Evolutionary conservation across 2,888 invertebrate species (phyloP), one percentile per base, ranked within the genome.

Genomic region (Crematogaster levior): DNA sequence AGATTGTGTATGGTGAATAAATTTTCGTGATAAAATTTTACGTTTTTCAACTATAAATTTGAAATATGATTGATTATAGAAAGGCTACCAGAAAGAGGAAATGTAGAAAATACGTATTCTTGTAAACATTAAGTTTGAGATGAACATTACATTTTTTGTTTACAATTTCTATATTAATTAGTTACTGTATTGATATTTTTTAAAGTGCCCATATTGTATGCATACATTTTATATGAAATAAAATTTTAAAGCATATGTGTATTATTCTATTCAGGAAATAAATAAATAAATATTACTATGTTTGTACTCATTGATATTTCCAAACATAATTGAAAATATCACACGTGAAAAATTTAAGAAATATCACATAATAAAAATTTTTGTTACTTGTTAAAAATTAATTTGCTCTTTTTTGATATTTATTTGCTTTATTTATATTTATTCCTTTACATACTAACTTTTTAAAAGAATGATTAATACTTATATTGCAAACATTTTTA

Each of bases 261-360:
- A 43, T 40, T 27, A 73, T 43, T 18, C 34, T 53, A 56, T 73
- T n/a, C 30, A 60, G 9, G 48, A 51, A 51, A 58, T 73, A 73
- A 56, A 53, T 21, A 56, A 70, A 70, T 37, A 34, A 70, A 18
- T 30, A 21, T 43, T 46, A 68, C 3, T 9, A 10, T 30, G 0
- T 30, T n/a, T 68, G 1, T 21, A n/a, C 1, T 15, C 58, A 30
- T 70, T 34, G 15, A 70, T 37, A 53, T 40, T 30, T 73, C 15
- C n/a, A 0, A 56, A 58, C 21, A 43, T 30, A 58, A 9, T 51
- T 70, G 15, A 37, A 18, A 34, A 51, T 24, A 21, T 15, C 12
- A 30, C 10, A 48, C 21, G 9, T 58, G 4, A 68, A 4, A n/a
- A n/a, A n/a, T n/a, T n/a, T n/a, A n/a, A n/a, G n/a, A 15, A 34